Base-by-base conservation (phyloP, 2,113 vertebrate genomes). In the Ochotona princeps region DNA sequence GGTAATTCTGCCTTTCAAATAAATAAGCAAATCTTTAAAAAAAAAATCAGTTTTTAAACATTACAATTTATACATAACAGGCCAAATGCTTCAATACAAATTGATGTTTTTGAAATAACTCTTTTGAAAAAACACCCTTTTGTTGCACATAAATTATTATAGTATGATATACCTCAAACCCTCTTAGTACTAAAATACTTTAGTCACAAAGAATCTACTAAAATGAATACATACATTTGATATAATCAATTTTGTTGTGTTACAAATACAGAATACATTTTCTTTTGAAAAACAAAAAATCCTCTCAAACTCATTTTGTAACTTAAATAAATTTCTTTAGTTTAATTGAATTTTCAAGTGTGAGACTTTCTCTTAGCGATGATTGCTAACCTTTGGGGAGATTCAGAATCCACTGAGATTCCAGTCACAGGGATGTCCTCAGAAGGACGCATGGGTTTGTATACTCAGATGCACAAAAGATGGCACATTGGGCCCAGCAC, bases 301-400 rank as follows among this genome's bases (percentile, higher is more conserved):
- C 7, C n/a, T 82, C 78, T 95, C 49, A 63, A 88, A 82, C 72
- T 82, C 51, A 91, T 44, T 65, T 92, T 90, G 82, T 70, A 85
- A 94, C 79, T 49, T 30, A 12, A 96, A 87, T 80, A 96, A 88
- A 84, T 54, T 49, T 44, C 32, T 89, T 83, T 26, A 44, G 38
- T 94, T 92, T 93, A 86, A 86, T 35, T 87, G 63, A 60, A 72
- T 96, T 90, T 94, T 78, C 54, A 76, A 94, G 38, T 44, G n/a
- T 73, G 20, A 92, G 12, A 0, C 30, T 95, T 92, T 49, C 47
- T 91, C 14, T 9, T 82, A 70, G 38, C 9, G 93, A 60, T 47
- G 13, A 70, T 70, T 95, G 88, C 84, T 93, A 83, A 79, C 17
- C 38, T 92, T 69, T 61, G 18, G 57, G 54, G n/a, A 92, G 61